Base-by-base conservation (phyloP, 1,140 invertebrate species). In the Drosophila sp. region DNA sequence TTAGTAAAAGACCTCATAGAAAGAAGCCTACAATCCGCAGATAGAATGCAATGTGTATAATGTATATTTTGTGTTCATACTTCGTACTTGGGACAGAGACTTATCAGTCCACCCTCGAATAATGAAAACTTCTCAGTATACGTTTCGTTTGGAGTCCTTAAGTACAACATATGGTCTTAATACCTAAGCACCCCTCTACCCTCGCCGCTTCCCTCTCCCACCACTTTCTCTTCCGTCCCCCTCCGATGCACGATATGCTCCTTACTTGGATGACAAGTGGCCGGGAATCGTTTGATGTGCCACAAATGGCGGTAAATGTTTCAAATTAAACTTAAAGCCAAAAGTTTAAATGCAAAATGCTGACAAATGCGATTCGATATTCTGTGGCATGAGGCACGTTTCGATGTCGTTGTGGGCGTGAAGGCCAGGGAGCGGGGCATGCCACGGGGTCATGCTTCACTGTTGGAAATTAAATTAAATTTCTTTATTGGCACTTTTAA, bases 381-480 rank as follows among this genome's bases (percentile, higher is more conserved):
- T 53, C 18, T 62, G 14, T 51, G 59, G 21, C 59, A 38, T 41
- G 41, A 56, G 34, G 11, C 13, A 43, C 46, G 18, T 36, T 53
- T 16, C 13, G 36, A n/a, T 38, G 16, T 2, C 14, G 41, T 7
- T n/a, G 40, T 41, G 13, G 14, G 40, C 40, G 13, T 41, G 0
- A 3, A 5, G 7, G 7, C n/a, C 2, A 16, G 14, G 21, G 7
- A 34, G 8, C 4, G 6, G 16, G 38, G 8, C 14, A 18, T 40
- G 21, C 21, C n/a, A 51, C 14, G 25, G 63, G 61, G 41, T 41
- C 48, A 46, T 63, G 70, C 76, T 48, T 69, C 58, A 83, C 63
- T 78, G 75, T 83, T 78, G 75, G 36, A 62, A 86, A 87, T 86
- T 81, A 86, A 86, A 86, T 86, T 81, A 86, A 86, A 86, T 86